phyloP scores from a whole-genome alignment of 92 coral and sea anemone species.

The Zoanthus sansibaricus region DNA sequence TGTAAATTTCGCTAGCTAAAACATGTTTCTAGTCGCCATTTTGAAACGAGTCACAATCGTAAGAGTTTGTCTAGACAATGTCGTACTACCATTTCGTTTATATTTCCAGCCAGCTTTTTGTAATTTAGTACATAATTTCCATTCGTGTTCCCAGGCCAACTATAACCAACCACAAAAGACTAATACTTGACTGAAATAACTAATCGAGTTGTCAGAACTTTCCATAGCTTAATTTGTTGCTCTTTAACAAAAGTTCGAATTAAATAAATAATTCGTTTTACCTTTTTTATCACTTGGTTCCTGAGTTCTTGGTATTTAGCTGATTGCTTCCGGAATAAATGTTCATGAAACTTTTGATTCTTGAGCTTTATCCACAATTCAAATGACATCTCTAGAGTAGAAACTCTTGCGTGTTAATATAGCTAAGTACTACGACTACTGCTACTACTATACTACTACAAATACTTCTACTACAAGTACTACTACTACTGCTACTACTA shows the following conservation, averaged over 20 bases:
- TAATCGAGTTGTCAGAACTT: background rate
- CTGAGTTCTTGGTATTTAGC: background rate
- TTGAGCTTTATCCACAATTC: constrained; percentile 37
- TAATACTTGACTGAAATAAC: too few relatives aligned
- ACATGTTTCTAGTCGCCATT: too few relatives aligned
- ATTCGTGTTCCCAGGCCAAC: too few relatives aligned
- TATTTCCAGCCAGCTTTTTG: background rate
- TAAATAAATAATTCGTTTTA: background rate
- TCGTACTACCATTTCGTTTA: too few relatives aligned
- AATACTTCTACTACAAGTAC: background rate
- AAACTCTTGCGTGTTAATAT: background rate
- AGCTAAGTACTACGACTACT: too few relatives aligned
- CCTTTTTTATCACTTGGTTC: constrained; percentile 28
- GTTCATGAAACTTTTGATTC: background rate
- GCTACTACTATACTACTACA: background rate
- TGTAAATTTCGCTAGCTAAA: too few relatives aligned
- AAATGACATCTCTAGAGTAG: constrained; percentile 15
- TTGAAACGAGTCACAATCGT: background rate
- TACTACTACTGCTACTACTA: background rate
- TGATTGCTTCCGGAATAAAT: background rate
- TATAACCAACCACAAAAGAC: too few relatives aligned
- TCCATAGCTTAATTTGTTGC: too few relatives aligned
- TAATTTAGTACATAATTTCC: too few relatives aligned
- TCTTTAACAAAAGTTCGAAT: too few relatives aligned
- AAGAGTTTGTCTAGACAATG: background rate